Conservation (phyloP, 2,888 invertebrate genomes). For the Eupithecia tripunctaria region DNA sequence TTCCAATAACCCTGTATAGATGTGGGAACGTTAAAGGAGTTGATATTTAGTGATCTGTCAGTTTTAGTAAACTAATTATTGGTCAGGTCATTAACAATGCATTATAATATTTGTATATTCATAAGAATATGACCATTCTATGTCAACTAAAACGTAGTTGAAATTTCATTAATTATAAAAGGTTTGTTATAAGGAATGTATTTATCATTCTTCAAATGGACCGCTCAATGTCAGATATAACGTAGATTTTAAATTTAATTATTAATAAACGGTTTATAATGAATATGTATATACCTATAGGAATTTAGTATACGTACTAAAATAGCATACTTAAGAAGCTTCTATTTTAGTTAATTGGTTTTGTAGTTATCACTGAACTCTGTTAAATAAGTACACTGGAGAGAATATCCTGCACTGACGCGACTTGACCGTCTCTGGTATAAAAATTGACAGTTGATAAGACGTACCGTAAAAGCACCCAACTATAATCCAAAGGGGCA, state of each 20-base stretch:
- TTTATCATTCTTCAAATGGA: no score
- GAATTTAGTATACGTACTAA: background rate
- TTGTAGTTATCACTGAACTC: background rate
- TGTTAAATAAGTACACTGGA: no score
- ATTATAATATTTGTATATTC: background rate
- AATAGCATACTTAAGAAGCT: background rate
- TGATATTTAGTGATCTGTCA: background rate
- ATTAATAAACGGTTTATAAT: background rate
- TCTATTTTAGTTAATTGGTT: background rate
- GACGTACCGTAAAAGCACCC: no score
- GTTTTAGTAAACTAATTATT: background rate
- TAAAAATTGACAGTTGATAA: no score
- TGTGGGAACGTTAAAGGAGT: background rate
- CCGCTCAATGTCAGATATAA: background rate
- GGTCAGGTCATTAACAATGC: background rate
- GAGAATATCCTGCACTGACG: no score
- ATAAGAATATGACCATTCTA: background rate
- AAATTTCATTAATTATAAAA: background rate
- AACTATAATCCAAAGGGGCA: no score
- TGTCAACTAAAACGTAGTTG: background rate
- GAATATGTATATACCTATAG: background rate
- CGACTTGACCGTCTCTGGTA: no score
- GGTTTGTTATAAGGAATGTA: background rate
- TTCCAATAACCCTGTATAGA: background rate
- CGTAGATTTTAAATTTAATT: background rate